Evolutionary conservation across 2,888 invertebrate species (phyloP).

Genomic region (Agapostemon virescens): DNA sequence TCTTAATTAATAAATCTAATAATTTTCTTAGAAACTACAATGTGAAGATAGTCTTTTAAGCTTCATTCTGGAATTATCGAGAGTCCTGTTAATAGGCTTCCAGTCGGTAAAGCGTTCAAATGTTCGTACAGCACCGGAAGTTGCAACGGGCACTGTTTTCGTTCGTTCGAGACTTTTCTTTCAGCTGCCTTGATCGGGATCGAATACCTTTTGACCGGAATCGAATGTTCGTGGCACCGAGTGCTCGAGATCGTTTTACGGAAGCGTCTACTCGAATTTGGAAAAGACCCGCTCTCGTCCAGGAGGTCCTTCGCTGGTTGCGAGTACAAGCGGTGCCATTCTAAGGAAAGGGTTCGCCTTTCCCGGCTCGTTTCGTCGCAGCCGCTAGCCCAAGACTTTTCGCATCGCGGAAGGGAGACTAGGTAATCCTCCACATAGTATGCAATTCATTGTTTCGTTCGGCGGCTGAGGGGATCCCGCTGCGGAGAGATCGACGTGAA

Average conservation of each 20-base stretch:
- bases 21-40: too few relatives aligned
- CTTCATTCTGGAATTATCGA: too few relatives aligned
- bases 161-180: too few relatives aligned
- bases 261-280: background rate
- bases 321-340: background rate
- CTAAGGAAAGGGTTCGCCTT: background rate
- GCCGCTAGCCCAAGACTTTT: constrained; percentile 56
- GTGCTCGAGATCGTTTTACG: background rate
- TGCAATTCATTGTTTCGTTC: constrained; percentile 74
- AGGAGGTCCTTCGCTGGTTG: background rate
- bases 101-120: too few relatives aligned
- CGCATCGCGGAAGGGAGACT: constrained; percentile 41
- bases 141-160: too few relatives aligned
- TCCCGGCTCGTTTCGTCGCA: background rate
- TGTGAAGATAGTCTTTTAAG: too few relatives aligned
- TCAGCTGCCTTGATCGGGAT: too few relatives aligned
- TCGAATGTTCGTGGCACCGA: background rate
- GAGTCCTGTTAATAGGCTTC: too few relatives aligned
- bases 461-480: constrained; percentile 43
- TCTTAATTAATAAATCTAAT: too few relatives aligned
- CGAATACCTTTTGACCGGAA: background rate
- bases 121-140: too few relatives aligned
- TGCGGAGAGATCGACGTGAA: constrained; percentile 44
- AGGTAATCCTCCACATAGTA: constrained; percentile 69
- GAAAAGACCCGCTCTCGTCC: background rate